These are phyloP conservation scores for Phragmatobia fuliginosa DNA, from an alignment of 2,888 invertebrate species.

Conservation along the genomic window DNA sequence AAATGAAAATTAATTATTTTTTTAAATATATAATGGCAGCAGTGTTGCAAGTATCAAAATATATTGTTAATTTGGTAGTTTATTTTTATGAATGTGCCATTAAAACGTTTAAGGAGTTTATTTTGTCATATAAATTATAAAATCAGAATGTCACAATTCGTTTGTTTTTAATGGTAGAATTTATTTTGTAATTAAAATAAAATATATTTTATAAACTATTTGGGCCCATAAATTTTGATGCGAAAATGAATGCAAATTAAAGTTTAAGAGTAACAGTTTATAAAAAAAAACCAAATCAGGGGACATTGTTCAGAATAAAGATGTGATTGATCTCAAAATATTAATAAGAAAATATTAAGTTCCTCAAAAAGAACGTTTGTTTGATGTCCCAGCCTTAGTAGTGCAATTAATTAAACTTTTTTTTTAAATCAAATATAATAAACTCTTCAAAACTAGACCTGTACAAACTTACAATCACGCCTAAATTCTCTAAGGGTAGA, in stretches of 20 bases:
- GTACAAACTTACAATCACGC: neutral
- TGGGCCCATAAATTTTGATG: constrained; percentile 16
- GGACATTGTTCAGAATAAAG: constrained; percentile 58
- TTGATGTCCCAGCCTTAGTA: constrained; percentile 65
- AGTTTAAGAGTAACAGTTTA: constrained; percentile 34
- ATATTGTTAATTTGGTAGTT: constrained; percentile 15
- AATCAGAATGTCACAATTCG: constrained; percentile 31
- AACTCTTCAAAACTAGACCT: constrained; percentile 11
- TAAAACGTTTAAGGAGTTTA: constrained; percentile 35
- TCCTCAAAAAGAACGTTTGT: constrained; percentile 72
- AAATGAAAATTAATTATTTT: no score
- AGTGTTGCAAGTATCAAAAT: constrained; percentile 27
- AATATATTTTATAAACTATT: constrained; percentile 23
- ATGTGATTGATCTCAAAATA: constrained; percentile 78
- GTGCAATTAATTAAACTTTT: constrained; percentile 58
- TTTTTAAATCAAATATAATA: constrained; percentile 38
- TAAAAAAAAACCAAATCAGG: constrained; percentile 58
- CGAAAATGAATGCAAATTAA: constrained; percentile 28
- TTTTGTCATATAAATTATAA: constrained; percentile 45
- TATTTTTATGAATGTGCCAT: constrained; percentile 51
- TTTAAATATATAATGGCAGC: neutral
- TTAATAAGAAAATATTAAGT: constrained; percentile 70
- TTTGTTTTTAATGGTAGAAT: constrained; percentile 36
- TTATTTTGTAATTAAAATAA: constrained; percentile 39
- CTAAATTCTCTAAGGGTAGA: neutral